A percentile compares a stretch with the other conserved stretches of the same genome.
These are phyloP conservation scores for Lasioglossum lativentre DNA, from an alignment of 2,888 invertebrate species.

Conservation along the genomic window DNA sequence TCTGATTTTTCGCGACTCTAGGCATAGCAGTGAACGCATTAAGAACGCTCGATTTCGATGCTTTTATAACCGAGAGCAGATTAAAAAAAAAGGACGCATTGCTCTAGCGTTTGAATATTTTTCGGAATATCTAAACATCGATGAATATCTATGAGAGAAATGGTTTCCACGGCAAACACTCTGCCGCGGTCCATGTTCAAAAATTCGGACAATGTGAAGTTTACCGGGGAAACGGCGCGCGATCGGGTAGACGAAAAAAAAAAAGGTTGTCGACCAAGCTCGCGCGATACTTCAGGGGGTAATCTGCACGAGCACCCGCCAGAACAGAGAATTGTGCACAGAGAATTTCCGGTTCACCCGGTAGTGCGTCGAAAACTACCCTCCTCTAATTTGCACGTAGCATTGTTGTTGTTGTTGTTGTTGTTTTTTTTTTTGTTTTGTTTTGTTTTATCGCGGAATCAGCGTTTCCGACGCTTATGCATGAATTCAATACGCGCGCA, in stretches of 20 bases:
- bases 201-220: neutral
- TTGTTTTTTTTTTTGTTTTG: neutral
- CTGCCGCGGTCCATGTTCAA: neutral
- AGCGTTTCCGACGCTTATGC: constrained; percentile 33
- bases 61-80: neutral
- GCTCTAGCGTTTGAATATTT: neutral
- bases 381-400: constrained; percentile 12
- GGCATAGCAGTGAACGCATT: neutral
- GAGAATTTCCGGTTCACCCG: neutral
- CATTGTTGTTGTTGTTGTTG: neutral
- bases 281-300: neutral
- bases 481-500: constrained; percentile 33
- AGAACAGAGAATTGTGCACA: neutral
- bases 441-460: constrained; percentile 16
- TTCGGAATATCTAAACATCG: neutral
- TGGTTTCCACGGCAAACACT: neutral
- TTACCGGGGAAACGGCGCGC: neutral
- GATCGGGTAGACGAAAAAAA: neutral
- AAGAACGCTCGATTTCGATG: neutral
- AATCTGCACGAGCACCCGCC: neutral
- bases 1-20: too few relatives aligned
- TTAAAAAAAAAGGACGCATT: neutral
- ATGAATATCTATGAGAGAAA: constrained; percentile 3
- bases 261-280: neutral
- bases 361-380: neutral